Evolutionary conservation across 2,888 invertebrate genomes (phyloP).

Genomic region (Punctoribates punctum): DNA sequence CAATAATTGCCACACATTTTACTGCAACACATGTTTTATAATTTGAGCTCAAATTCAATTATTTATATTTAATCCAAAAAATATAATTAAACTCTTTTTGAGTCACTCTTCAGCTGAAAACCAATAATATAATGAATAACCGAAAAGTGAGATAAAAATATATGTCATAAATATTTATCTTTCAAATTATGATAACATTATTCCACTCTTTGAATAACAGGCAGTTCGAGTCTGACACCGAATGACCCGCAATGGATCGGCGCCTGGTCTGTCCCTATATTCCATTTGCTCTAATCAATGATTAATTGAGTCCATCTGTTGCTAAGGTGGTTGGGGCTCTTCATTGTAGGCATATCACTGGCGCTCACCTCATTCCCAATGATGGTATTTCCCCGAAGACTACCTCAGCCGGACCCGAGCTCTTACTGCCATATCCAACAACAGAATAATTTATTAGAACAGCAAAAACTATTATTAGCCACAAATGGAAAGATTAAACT

Average conservation of each 20-base stretch:
- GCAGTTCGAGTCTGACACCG: constrained; percentile 46
- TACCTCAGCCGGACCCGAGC: constrained; percentile 53
- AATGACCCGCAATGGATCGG: constrained; percentile 88
- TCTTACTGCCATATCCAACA: constrained; percentile 40
- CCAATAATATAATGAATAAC: background rate
- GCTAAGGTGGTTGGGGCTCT: constrained; percentile 77
- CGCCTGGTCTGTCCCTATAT: constrained; percentile 62
- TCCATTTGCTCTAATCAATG: background rate
- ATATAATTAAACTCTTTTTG: background rate
- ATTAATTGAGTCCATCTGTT: background rate
- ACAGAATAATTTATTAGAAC: constrained; percentile 40
- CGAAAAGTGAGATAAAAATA: background rate
- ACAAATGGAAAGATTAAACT: constrained; percentile 5
- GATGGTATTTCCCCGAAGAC: constrained; percentile 82
- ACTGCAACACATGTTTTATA: background rate
- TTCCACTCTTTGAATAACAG: constrained; percentile 41
- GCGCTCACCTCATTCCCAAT: constrained; percentile 78
- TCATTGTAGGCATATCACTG: constrained; percentile 73
- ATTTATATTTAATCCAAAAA: background rate
- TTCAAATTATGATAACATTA: constrained; percentile 1
- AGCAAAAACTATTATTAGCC: constrained; percentile 28
- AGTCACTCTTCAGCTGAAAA: background rate
- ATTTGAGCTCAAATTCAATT: background rate
- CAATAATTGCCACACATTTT: background rate
- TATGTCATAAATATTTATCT: background rate